These are phyloP conservation scores for Glandiceps talaboti DNA, from an alignment of 53 echinoderm and acorn worm genomes.

Conservation along the genomic window DNA sequence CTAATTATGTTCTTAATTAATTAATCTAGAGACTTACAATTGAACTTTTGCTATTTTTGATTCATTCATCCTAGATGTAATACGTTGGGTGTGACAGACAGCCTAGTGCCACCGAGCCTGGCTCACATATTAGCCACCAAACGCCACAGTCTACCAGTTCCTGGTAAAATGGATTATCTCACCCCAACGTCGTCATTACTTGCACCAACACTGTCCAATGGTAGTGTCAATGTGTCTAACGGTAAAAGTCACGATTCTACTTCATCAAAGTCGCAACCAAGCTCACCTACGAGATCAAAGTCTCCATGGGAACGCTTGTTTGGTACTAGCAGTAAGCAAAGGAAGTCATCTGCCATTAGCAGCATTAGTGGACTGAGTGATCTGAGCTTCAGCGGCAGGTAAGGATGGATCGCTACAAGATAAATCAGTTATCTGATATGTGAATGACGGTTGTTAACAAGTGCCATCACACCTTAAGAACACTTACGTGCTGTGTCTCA, in stretches of 20 bases:
- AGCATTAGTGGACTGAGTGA: conserved; percentile 75
- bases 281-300: conserved; percentile 4
- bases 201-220: neutral
- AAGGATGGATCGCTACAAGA: no score
- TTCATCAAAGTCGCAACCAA: neutral
- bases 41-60: no score
- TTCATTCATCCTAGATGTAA: no score
- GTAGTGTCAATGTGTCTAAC: neutral
- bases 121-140: conserved; percentile 5
- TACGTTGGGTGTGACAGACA: conserved; percentile 21
- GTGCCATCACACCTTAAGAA: no score
- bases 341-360: conserved; percentile 47
- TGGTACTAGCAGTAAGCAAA: conserved; percentile 28
- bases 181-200: neutral
- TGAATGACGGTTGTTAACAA: no score
- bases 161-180: conserved; percentile 4
- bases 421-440: no score
- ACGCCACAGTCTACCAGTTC: conserved; percentile 46
- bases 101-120: conserved; percentile 36
- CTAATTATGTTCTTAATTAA: no score
- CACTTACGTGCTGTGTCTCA: no score
- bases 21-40: no score
- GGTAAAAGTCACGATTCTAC: neutral
- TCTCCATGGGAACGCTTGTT: conserved; percentile 54
- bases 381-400: conserved; percentile 23